Conservation (phyloP, 2,113 vertebrate genomes). For the Irena cyanogastra region DNA sequence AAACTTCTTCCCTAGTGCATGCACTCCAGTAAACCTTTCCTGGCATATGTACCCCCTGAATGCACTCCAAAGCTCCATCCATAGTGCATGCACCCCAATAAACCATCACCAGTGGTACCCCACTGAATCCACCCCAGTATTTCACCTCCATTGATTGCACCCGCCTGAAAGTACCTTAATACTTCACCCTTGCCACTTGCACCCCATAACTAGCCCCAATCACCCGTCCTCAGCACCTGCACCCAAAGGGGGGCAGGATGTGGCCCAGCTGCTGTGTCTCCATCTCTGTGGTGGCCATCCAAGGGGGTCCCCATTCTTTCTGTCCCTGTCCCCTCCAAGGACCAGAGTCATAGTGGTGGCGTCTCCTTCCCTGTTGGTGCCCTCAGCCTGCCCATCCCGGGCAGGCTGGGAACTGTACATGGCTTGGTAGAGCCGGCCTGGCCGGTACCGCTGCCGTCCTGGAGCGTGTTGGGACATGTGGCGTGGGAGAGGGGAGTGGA, state of each 20-base stretch:
- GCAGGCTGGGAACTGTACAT: conserved; percentile 17
- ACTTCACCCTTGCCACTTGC: rapidly evolving
- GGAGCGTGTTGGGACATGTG: conserved; percentile 21
- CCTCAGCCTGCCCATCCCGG: neutral
- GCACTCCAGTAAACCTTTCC: neutral
- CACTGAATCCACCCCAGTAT: neutral
- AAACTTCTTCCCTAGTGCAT: neutral
- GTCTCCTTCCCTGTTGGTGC: neutral
- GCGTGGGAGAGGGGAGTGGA: neutral
- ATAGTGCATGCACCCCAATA: neutral
- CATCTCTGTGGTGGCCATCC: rapidly evolving
- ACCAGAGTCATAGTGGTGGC: rapidly evolving
- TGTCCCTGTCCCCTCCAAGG: rapidly evolving
- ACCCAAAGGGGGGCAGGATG: neutral
- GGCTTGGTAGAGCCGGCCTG: neutral
- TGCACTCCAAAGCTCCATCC: neutral
- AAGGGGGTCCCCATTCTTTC: rapidly evolving
- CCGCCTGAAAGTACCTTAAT: neutral
- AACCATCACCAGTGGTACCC: neutral
- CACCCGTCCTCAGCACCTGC: too few relatives aligned
- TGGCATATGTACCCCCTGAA: neutral
- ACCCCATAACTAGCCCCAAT: too few relatives aligned
- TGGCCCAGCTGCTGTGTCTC: rapidly evolving
- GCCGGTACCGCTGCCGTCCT: conserved; percentile 3
- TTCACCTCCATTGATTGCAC: neutral